A percentile compares a stretch with the other conserved stretches of the same genome.
phyloP scores from a whole-genome alignment of 2,888 invertebrate species.

The Tachina lurida region DNA sequence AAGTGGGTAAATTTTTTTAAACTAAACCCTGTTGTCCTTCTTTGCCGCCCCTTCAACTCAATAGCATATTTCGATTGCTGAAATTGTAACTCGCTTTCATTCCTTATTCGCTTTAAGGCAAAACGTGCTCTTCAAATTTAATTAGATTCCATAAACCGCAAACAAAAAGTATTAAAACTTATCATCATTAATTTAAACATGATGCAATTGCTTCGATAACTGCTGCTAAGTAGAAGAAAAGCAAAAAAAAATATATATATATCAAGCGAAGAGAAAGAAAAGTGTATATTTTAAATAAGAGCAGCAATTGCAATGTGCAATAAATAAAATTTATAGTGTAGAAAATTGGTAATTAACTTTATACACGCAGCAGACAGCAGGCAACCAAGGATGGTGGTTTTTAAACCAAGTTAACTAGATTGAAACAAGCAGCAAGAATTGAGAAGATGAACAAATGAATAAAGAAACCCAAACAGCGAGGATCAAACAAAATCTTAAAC shows the following conservation, averaged over 20 bases:
- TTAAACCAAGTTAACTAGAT: slow-evolving; percentile 54
- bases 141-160: slow-evolving; percentile 39
- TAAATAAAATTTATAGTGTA: slow-evolving; percentile 78
- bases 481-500: slow-evolving; percentile 46
- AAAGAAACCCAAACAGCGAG: neutral
- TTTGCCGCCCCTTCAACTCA: neutral
- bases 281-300: slow-evolving; percentile 1
- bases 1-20: neutral
- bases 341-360: slow-evolving; percentile 78
- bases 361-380: slow-evolving; percentile 67
- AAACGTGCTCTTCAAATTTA: slow-evolving; percentile 35
- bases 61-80: neutral
- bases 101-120: neutral
- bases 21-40: neutral
- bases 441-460: neutral
- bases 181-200: slow-evolving; percentile 64
- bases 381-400: slow-evolving; percentile 56
- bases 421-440: slow-evolving; percentile 44
- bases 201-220: slow-evolving; percentile 67
- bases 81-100: neutral
- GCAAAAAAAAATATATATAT: neutral
- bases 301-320: slow-evolving; percentile 73
- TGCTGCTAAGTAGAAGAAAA: slow-evolving; percentile 8
- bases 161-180: slow-evolving; percentile 24
- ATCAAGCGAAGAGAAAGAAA: neutral